These are phyloP conservation scores for Tetrao urogallus DNA, from an alignment of 2,113 vertebrate genomes.

Conservation along the genomic window DNA sequence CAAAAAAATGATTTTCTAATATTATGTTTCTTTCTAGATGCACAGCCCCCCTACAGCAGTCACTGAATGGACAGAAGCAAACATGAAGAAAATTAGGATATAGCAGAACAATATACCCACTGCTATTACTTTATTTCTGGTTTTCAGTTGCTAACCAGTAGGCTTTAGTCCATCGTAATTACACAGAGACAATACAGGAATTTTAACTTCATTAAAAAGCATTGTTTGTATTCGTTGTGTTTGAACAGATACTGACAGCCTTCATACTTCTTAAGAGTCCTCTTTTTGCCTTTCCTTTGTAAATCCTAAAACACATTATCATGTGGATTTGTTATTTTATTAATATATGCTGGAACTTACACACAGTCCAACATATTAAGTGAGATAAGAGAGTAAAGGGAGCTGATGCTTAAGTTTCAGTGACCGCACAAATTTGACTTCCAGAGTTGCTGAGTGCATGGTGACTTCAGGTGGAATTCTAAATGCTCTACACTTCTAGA, in stretches of 20 bases:
- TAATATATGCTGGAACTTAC: background rate
- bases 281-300: constrained; percentile 10
- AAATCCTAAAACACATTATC: constrained; percentile 1
- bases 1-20: background rate
- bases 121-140: background rate
- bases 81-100: background rate
- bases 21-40: background rate
- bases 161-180: background rate
- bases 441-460: background rate
- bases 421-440: background rate
- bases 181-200: background rate
- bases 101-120: background rate
- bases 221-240: background rate
- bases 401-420: background rate
- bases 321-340: background rate
- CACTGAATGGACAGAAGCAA: background rate
- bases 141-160: background rate
- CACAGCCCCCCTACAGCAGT: background rate
- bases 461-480: background rate
- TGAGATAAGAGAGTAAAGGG: background rate
- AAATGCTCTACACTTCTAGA: background rate
- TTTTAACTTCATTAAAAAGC: background rate
- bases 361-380: background rate
- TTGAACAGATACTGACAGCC: constrained; percentile 41
- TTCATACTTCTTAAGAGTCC: background rate